A percentile compares a stretch with the other conserved stretches of the same genome.
These are phyloP conservation scores for Platichthys stellatus DNA, from an alignment of 2,113 vertebrate species.

Conservation along the genomic window DNA sequence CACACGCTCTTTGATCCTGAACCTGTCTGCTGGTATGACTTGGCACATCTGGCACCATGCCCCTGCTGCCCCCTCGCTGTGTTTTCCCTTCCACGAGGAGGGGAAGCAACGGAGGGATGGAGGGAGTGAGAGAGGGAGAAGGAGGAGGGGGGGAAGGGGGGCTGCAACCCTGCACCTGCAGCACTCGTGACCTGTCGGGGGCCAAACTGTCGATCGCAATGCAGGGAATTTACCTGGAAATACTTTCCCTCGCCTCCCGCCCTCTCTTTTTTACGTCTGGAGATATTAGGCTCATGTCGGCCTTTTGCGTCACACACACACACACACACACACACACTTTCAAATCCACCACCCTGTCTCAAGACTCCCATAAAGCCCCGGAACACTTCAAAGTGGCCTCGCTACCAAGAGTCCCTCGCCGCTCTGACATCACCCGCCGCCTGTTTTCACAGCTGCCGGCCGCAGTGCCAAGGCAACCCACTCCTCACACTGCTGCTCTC, in stretches of 20 bases:
- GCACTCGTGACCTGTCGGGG: constrained; percentile 43
- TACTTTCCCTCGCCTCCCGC: constrained; percentile 26
- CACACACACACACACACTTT: constrained; percentile 17
- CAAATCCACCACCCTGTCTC: constrained; percentile 27
- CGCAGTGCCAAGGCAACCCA: constrained; percentile 47
- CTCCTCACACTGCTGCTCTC: constrained; percentile 53
- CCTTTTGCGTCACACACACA: background rate
- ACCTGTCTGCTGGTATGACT: constrained; percentile 59
- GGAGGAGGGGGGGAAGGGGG: background rate
- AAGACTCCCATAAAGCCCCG: constrained; percentile 46
- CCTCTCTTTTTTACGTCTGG: background rate
- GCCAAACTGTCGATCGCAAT: constrained; percentile 36
- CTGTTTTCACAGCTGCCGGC: constrained; percentile 78
- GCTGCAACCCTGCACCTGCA: constrained; percentile 65
- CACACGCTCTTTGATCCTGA: constrained; percentile 50
- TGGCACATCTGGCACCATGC: constrained; percentile 64
- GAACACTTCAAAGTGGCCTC: constrained; percentile 66
- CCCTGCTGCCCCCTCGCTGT: constrained; percentile 36
- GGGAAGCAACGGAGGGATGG: background rate
- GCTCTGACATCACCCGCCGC: constrained; percentile 74
- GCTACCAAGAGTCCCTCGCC: constrained; percentile 67
- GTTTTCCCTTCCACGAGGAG: constrained; percentile 37
- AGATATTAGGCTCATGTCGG: background rate
- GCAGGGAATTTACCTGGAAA: constrained; percentile 64
- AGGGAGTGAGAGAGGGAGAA: background rate